These are phyloP conservation scores for Xenus cinereus DNA, from an alignment of 2,113 vertebrate genomes.

Conservation along the genomic window DNA sequence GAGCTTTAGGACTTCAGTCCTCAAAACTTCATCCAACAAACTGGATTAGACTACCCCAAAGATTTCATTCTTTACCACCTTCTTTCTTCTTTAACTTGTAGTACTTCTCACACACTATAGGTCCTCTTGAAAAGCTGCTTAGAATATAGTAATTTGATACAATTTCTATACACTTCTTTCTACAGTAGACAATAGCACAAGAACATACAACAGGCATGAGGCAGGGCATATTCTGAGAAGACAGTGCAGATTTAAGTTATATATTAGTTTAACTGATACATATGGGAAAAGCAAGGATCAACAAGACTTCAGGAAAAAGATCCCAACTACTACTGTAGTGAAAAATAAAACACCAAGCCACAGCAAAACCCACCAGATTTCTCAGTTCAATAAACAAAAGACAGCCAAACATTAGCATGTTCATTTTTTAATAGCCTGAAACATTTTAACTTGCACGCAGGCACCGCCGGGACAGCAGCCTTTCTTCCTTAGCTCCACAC, in stretches of 20 bases:
- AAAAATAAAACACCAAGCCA: neutral
- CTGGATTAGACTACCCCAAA: neutral
- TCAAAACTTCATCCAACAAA: neutral
- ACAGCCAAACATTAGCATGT: neutral
- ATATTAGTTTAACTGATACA: neutral
- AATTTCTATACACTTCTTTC: neutral
- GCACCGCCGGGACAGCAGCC: neutral
- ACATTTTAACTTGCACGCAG: neutral
- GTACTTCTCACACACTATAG: neutral
- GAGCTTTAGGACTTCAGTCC: neutral
- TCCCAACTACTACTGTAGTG: neutral
- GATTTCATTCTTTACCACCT: neutral
- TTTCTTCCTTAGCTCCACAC: neutral
- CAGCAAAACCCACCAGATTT: neutral
- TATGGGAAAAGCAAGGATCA: neutral
- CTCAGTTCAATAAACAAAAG: neutral
- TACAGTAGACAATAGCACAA: neutral
- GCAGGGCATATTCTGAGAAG: neutral
- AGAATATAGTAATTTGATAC: neutral
- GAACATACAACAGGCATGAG: neutral
- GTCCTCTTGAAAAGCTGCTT: neutral
- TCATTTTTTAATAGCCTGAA: neutral
- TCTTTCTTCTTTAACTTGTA: neutral
- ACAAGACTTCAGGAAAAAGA: neutral
- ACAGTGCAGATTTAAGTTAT: neutral